Percentiles rank a stretch among this genome's conserved stretches.
Conservation (phyloP, 2,113 vertebrate genomes). For the Tetrao urogallus region DNA sequence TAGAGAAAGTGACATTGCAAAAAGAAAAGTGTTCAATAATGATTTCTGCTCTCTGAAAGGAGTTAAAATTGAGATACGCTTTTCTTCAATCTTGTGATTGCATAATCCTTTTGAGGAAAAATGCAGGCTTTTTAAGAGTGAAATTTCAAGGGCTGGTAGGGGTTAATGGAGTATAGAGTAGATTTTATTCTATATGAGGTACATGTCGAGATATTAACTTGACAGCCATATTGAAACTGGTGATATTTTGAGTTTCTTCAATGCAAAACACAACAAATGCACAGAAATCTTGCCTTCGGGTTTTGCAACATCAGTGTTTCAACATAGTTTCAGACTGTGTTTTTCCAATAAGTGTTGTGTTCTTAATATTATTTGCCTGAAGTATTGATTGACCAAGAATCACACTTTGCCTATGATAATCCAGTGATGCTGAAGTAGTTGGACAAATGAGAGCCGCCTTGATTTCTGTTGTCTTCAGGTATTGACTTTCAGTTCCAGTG, state of each 20-base stretch:
- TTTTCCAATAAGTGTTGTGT: background rate
- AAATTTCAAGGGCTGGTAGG: background rate
- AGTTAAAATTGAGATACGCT: background rate
- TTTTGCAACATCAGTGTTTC: background rate
- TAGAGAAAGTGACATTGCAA: background rate
- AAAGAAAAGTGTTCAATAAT: background rate
- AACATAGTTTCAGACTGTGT: rapidly evolving
- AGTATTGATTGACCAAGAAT: background rate
- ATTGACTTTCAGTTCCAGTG: background rate
- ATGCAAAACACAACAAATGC: background rate
- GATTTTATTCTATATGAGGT: background rate
- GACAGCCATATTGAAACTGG: background rate
- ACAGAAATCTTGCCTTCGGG: background rate
- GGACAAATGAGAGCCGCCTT: background rate
- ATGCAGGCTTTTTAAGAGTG: background rate
- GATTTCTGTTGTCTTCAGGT: background rate
- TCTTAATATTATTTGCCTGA: rapidly evolving
- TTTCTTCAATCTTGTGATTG: background rate
- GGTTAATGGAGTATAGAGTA: background rate
- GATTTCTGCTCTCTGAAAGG: background rate
- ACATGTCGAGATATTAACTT: background rate
- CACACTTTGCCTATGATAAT: background rate
- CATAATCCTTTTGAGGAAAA: background rate
- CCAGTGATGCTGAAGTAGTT: background rate
- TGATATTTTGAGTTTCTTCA: background rate